phyloP scores from a whole-genome alignment of 1,140 invertebrate species.

The Pinna nobilis region DNA sequence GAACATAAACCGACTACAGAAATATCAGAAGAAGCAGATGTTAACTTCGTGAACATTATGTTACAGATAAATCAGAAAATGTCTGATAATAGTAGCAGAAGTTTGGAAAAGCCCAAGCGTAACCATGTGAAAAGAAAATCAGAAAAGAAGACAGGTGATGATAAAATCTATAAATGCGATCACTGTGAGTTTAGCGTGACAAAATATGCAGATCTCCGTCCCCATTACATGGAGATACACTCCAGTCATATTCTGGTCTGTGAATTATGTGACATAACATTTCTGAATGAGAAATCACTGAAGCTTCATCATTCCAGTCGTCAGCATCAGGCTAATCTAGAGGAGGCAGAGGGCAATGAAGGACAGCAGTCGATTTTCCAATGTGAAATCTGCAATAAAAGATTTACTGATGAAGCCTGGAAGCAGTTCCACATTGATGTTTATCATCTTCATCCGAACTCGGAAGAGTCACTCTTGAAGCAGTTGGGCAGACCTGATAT shows the following conservation, averaged over 20 bases:
- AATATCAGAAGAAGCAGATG: conserved; percentile 2
- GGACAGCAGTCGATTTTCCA: conserved; percentile 38
- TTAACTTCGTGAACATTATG: background rate
- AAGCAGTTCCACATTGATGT: conserved; percentile 65
- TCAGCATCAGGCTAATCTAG: conserved; percentile 56
- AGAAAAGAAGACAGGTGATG: background rate
- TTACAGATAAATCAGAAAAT: background rate
- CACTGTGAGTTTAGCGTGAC: conserved; percentile 63
- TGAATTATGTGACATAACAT: conserved; percentile 62
- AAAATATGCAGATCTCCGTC: conserved; percentile 58
- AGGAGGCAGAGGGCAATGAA: conserved; percentile 37
- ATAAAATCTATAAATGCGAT: conserved; percentile 60
- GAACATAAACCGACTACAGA: conserved; percentile 1
- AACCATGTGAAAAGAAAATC: conserved; percentile 3
- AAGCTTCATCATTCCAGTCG: conserved; percentile 60
- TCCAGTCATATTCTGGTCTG: conserved; percentile 57
- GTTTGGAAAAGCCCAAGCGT: conserved; percentile 10
- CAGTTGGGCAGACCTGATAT: conserved; percentile 53
- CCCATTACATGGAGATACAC: conserved; percentile 66
- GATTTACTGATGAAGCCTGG: conserved; percentile 61
- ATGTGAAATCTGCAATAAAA: conserved; percentile 63
- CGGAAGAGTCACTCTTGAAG: conserved; percentile 53
- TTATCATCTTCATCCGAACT: conserved; percentile 61
- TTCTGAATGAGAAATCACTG: conserved; percentile 61
- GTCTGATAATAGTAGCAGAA: no score